phyloP scores from a whole-genome alignment of 2,888 invertebrate species.

The Odontothrips loti region DNA sequence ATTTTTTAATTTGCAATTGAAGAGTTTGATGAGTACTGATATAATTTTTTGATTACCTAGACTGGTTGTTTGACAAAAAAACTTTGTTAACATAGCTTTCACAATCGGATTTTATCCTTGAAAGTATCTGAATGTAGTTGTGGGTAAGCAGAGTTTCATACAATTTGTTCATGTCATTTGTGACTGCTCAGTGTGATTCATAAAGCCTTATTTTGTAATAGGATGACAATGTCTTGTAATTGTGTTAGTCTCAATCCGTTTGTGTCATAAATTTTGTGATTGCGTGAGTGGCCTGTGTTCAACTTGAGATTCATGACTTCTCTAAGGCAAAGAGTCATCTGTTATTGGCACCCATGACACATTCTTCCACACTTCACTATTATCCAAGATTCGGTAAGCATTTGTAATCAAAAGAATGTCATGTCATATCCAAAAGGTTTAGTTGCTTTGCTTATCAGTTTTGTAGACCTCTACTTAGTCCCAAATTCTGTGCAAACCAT shows the following conservation, averaged over 20 bases:
- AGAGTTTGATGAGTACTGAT: not conserved
- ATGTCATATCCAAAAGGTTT: not conserved
- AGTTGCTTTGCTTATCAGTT: not conserved
- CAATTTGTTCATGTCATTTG: not conserved
- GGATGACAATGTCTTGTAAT: not conserved
- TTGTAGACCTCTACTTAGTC: not conserved
- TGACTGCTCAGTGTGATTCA: not conserved
- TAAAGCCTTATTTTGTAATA: not conserved
- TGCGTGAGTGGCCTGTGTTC: not conserved
- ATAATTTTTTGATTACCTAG: not conserved
- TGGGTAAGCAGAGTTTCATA: not conserved
- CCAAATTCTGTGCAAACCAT: not conserved
- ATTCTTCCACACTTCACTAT: too few relatives aligned
- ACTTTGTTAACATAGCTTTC: not conserved
- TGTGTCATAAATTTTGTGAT: not conserved
- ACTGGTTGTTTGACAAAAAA: not conserved
- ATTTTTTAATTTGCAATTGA: not conserved
- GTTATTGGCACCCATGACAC: too few relatives aligned
- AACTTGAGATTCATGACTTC: not conserved
- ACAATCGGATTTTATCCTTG: not conserved
- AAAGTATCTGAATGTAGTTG: not conserved
- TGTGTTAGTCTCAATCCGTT: not conserved
- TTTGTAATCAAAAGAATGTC: not conserved
- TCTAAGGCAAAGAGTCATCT: not conserved
- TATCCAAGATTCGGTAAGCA: not conserved